Base-by-base conservation (phyloP, 2,888 invertebrate genomes). In the Patella caerulea region DNA sequence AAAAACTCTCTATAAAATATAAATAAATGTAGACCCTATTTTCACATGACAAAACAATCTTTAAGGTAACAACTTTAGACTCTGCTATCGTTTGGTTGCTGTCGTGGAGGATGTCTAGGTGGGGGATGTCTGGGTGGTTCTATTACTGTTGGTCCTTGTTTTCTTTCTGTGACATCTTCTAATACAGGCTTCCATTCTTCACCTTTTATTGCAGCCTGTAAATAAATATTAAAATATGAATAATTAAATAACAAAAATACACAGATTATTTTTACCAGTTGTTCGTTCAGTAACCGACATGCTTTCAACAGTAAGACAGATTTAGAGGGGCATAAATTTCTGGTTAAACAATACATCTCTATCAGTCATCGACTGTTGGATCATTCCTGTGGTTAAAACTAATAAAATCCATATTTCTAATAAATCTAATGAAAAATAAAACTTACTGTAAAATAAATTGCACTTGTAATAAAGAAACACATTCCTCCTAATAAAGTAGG, bases 391-490 rank as follows among this genome's bases (percentile, higher is more conserved):
- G 73, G 69, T 71, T 56, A 52, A n/a, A 56, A 12, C 52, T n/a
- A 12, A 29, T 54, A 52, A 78, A 56, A 70, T n/a, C 82, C 83
- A 9, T 79, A 81, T 54, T 79, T 79, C 15, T 79, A 55, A 45
- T 79, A 81, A 19, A 79, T 81, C 81, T 79, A 77, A 12, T 45
- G 70, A 70, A 29, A 56, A 34, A 54, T 12, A 5, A 17, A 24
- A 84, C 88, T 85, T 81, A 90, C 89, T 78, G 87, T 83, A 71
- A 89, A 83, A 80, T 89, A 90, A n/a, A 89, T 87, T 55, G 84
- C 78, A 53, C 87, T 86, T 24, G 87, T 86, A 11, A 88, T 81
- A 54, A 88, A 81, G 19, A 88, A 83, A 72, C 86, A 86, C 24
- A 87, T 75, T 52, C 85, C 89, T 19, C 89, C 89, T 15, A 90